Base-by-base conservation (phyloP, 64 coral and sea anemone genomes). In the Pachyseris speciosa region DNA sequence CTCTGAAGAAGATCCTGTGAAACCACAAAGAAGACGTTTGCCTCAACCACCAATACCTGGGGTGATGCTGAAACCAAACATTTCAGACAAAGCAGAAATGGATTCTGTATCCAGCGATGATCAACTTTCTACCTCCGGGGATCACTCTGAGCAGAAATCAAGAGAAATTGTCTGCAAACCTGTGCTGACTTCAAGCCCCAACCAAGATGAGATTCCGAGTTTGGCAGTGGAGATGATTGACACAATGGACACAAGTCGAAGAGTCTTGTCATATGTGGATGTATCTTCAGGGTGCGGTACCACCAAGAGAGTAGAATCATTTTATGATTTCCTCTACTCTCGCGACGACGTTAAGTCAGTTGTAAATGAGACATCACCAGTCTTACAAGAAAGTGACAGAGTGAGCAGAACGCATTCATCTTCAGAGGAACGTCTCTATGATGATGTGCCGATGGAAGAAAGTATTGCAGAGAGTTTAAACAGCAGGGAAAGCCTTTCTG, bases 261-360 rank as follows among this genome's bases (percentile, higher is more conserved):
- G 78, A 32, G 47, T 84, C 9, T 57, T 92, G 5, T 92, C 89
- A 73, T 74, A 84, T 16, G 38, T 84, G 49, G 89, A 92, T 25
- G 89, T 57, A n/a, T 83, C 89, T 22, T 8, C 79, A 20, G 67
- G 67, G 7, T 55, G 28, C 4, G 26, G 72, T 37, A 40, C 19
- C 4, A 69, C 10, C 1, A 80, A 64, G 48, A 59, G 69, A 50
- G 89, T 64, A 22, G 57, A 84, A 59, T 92, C 89, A 7, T 92
- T 92, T 71, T 92, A 92, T 92, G 89, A 92, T 41, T 92, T 73
- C 31, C 65, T 92, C 9, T 92, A 92, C 70, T 92, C 89, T 73
- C 17, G 39, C 15, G 45, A 53, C 9, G 89, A 25, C 37, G 24
- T 11, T 52, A 28, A 42, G 37, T 24, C 49, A 9, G 32, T 32